Evolutionary conservation across 2,888 invertebrate genomes (phyloP), one percentile per base, ranked within the genome.

Genomic region (Stenichneumon culpator): DNA sequence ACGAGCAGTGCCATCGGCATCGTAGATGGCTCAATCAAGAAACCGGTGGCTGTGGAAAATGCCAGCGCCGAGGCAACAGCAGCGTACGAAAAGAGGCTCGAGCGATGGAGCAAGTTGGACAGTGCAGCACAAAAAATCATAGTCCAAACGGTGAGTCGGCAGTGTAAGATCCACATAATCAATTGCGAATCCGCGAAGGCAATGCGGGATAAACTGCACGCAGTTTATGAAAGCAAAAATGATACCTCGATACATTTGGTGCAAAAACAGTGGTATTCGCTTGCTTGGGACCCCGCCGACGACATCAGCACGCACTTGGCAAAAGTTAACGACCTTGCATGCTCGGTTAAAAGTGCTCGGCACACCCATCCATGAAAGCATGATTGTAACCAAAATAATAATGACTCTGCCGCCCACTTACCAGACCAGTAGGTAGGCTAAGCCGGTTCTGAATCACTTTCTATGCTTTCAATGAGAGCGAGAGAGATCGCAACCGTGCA

Each of bases 141-240:
- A 32, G 32, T 32, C 32, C 32, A 3, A 32, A 32, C 32, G 32
- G 32, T 32, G 32, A 32, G 32, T 32, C 32, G 32, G 3, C 32
- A 32, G 5, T 32, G 4, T 32, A 32, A 32, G 32, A 3, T 32
- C 9, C 88, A 88, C 77, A 87, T 90, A 44, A 80, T 89, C 69
- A 89, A 89, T 84, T 90, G 90, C 72, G 14, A 83, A 11, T 86
- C 77, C n/a, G 80, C 90, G 6, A 74, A 86, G 25, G 86, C 88
- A 28, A 91, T 92, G 90, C 90, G 91, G 89, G 69, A 65, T 7
- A 90, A 88, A 84, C 83, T 91, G 2, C 68, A 83, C 1, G 75
- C 77, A 9, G 84, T 91, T 3, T 91, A 88, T 65, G 90, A 91
- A 74, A 89, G 88, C 54, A 89, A 89, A 67, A 87, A 81, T 0